These are phyloP conservation scores for Epinephelus fuscoguttatus DNA, from an alignment of 2,113 vertebrate species.

Conservation along the genomic window DNA sequence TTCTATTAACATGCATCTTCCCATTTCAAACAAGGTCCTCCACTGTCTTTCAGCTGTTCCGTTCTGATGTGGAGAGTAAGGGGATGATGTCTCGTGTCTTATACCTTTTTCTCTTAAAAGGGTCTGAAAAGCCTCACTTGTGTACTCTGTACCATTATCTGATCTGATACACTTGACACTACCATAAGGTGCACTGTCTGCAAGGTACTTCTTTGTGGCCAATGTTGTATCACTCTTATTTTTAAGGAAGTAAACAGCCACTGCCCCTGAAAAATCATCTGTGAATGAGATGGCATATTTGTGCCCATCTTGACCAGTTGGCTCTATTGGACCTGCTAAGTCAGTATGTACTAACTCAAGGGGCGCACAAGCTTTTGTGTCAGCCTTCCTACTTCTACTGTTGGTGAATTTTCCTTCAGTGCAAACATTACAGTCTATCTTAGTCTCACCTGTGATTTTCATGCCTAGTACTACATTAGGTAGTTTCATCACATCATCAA, in stretches of 20 bases:
- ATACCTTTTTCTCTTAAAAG: too few species aligned
- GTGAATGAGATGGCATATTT: background rate
- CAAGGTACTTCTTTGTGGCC: background rate
- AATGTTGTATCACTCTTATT: background rate
- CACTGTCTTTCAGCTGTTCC: background rate
- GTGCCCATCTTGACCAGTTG: background rate
- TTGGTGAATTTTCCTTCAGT: background rate
- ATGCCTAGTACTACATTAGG: background rate
- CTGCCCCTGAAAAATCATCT: background rate
- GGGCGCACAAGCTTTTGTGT: background rate
- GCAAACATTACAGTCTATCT: background rate
- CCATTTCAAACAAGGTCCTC: background rate
- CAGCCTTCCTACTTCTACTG: background rate
- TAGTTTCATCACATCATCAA: background rate
- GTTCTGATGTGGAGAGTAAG: background rate
- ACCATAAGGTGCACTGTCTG: background rate
- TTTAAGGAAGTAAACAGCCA: background rate
- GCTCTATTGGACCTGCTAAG: background rate
- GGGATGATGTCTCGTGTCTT: too few species aligned
- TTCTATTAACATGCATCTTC: background rate
- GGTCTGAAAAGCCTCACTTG: too few species aligned
- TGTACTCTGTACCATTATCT: background rate
- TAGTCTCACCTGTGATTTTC: background rate
- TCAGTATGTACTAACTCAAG: background rate
- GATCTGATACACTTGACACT: background rate